Base-by-base conservation (phyloP, 2,888 invertebrate species). In the Machimus atricapillus region DNA sequence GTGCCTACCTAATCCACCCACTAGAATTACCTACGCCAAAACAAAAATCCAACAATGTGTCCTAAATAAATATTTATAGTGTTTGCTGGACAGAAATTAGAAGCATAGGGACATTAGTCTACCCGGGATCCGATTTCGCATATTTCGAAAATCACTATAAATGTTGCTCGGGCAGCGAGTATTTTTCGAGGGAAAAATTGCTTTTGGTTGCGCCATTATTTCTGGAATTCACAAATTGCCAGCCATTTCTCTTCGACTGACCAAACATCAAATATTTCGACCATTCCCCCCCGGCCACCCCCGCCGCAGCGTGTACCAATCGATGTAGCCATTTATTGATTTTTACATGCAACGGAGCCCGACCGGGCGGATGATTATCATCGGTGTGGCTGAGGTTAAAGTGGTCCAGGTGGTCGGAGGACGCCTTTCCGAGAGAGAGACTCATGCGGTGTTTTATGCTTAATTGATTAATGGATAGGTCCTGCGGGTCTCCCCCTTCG, bases 171-270 rank as follows among this genome's bases (percentile, higher is more conserved):
- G 66, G 66, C 12, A 31, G 14, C 76, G 37, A 34, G 40, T 34
- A 40, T n/a, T 74, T 74, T 66, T 19, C 23, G 66, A 16, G 27
- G 85, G 46, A 85, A 85, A 85, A 85, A 85, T 46, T 31, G 74
- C 74, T 73, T 74, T 74, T 46, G 46, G 74, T 23, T 58, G 27
- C 43, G 85, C 74, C 85, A 85, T 85, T 85, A 85, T 85, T 85
- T 74, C 74, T 74, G 85, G 85, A 85, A 85, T 85, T 85, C 85
- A 74, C 85, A 85, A 85, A 85, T 85, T 85, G 85, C 85, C 74
- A 37, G 85, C 46, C 85, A 74, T 85, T 85, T 85, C 85, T 85
- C 85, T 85, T 85, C 85, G 74, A 46, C 43, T 74, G 74, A 85
- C 85, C 85, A 85, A 74, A 73, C 85, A 85, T 85, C 85, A 85